These are phyloP conservation scores for Sphenodon punctatus DNA, from an alignment of 2,797 vertebrate species.

Conservation along the genomic window DNA sequence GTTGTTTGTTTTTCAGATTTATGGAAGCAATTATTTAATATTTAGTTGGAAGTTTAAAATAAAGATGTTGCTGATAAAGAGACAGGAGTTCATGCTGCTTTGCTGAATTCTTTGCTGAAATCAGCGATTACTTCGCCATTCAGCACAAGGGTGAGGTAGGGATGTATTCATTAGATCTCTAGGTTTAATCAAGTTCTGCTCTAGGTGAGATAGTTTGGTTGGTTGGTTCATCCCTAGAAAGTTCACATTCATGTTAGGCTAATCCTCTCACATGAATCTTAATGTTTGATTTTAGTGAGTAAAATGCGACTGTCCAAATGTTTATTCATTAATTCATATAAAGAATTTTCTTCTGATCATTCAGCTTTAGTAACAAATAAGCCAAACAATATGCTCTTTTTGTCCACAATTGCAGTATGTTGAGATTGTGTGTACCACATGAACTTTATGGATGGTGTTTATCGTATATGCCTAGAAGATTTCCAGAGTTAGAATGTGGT, in stretches of 20 bases:
- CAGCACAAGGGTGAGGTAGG: not conserved
- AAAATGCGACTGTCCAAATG: not conserved
- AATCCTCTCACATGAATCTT: not conserved
- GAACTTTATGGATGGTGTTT: not conserved
- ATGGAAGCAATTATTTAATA: no score
- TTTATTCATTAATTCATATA: not conserved
- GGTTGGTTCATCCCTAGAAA: not conserved
- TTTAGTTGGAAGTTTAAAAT: no score
- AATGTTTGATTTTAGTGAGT: not conserved
- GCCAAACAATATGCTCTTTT: not conserved
- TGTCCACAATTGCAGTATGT: not conserved
- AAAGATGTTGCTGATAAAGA: not conserved
- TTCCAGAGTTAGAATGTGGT: no score
- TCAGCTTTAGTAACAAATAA: not conserved
- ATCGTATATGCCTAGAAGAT: accelerated
- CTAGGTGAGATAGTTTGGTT: not conserved
- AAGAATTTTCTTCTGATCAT: not conserved
- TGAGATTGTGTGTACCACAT: not conserved
- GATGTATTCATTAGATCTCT: accelerated
- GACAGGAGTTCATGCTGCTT: not conserved
- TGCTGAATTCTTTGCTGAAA: no score
- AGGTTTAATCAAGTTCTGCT: not conserved
- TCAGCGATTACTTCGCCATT: accelerated
- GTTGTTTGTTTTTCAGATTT: no score
- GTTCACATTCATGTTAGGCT: not conserved